Conservation (phyloP, 2,113 vertebrate species). For the Phalacrocorax carbo region DNA sequence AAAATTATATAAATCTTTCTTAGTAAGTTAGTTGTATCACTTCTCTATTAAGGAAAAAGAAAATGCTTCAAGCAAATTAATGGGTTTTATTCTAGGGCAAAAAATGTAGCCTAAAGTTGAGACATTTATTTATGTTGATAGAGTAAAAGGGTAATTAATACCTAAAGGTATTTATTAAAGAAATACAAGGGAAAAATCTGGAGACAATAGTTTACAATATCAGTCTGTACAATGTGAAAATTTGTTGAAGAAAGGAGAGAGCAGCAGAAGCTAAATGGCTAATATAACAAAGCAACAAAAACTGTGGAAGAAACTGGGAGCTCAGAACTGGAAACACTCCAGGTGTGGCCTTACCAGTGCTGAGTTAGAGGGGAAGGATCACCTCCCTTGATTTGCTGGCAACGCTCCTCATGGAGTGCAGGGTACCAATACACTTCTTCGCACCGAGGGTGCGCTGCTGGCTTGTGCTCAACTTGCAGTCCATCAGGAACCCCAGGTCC, state of each 20-base stretch:
- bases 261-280: neutral
- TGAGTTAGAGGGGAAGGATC: neutral
- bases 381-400: neutral
- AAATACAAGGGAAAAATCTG: neutral
- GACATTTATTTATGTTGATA: neutral
- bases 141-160: neutral
- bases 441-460: neutral
- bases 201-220: neutral
- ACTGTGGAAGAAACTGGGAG: neutral
- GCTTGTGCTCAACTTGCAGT: neutral
- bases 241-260: neutral
- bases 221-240: neutral
- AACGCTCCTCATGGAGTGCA: fast-evolving
- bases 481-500: neutral
- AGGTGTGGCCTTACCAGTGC: neutral
- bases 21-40: neutral
- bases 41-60: neutral
- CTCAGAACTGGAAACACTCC: neutral
- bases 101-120: neutral
- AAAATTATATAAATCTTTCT: neutral
- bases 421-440: neutral
- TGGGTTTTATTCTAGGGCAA: neutral
- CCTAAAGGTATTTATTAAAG: neutral
- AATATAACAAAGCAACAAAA: neutral
- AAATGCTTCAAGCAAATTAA: neutral